Base-by-base conservation (phyloP, 2,113 vertebrate genomes). In the Bungarus multicinctus region DNA sequence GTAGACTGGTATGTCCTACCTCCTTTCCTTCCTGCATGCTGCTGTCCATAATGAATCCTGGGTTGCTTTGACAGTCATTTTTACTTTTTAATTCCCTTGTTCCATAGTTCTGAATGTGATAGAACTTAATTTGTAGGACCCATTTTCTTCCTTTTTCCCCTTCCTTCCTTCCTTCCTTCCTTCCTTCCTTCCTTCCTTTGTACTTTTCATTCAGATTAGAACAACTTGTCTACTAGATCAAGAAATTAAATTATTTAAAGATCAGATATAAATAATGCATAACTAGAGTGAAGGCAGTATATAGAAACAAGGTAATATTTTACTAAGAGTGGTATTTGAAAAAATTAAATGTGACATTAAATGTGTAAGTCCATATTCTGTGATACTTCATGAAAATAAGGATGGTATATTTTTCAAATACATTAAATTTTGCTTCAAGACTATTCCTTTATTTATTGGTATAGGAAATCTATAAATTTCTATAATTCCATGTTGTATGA, bases 101-200 rank as follows among this genome's bases (percentile, higher is more conserved):
- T 45, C 34, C 74, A 0, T 11, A 91, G 89, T 94, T 95, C 91
- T 0, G 0, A 92, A 0, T 86, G 91, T 81, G 89, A 30, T 5
- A 16, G 20, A 89, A 47, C 85, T 92, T 93, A 96, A 94, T 93
- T 93, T 93, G 94, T 91, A 85, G 93, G 88, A 92, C 95, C 93
- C 87, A 23, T 93, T 90, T 93, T 91, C 20, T 89, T 3, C 22
- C 55, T 57, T 5, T 55, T 18, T 55, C 0, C 0, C 22, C 22
- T 8, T 55, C 20, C 5, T 20, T 55, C 54, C 2, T 20, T 55
- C 18, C 10, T 20, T 55, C 20, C 20, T 1, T 55, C 22, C 55
- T 57, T 58, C 57, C 8, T 27, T 27, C 23, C 9, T 10, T 60
- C 9, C 25, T 57, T 57, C 20, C 22, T 23, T 57, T 89, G n/a